Evolutionary conservation across 2,113 vertebrate species (phyloP).

Genomic region (Rhinichthys klamathensis): DNA sequence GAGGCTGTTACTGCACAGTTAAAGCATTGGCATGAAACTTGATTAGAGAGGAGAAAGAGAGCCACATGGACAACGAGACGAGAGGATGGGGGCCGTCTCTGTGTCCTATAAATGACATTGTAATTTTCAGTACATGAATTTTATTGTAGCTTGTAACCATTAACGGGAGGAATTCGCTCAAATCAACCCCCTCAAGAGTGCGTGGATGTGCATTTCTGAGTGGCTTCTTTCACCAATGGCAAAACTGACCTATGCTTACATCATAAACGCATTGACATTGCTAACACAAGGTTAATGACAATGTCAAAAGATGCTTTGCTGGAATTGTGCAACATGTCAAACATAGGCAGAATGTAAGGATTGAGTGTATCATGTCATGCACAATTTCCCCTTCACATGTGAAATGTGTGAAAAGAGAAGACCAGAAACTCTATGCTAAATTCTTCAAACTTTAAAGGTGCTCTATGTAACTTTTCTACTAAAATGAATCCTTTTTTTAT

Average conservation of each 20-base stretch:
- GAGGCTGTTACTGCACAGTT: conserved; percentile 67
- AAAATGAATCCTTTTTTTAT: no score
- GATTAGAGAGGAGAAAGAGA: conserved; percentile 65
- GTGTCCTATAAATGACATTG: conserved; percentile 81
- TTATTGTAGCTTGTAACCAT: conserved; percentile 72
- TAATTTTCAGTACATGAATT: conserved; percentile 76
- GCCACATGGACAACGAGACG: conserved; percentile 49
- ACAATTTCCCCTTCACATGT: background rate
- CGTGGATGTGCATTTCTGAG: conserved; percentile 61
- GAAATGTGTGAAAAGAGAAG: background rate
- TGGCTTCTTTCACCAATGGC: background rate
- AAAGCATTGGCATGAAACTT: conserved; percentile 70
- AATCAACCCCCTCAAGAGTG: conserved; percentile 69
- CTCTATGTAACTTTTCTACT: no score
- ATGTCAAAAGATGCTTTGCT: conserved; percentile 47
- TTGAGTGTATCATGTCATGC: background rate
- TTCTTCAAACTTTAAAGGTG: no score
- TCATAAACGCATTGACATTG: background rate
- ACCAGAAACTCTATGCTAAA: background rate
- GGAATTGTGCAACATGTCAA: conserved; percentile 51
- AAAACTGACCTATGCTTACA: background rate
- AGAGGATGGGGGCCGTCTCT: conserved; percentile 57
- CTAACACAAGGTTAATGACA: background rate
- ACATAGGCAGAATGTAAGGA: background rate
- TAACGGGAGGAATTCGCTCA: conserved; percentile 68